Evolutionary conservation across 2,888 invertebrate species (phyloP).

Genomic region (Corbicula japonica): DNA sequence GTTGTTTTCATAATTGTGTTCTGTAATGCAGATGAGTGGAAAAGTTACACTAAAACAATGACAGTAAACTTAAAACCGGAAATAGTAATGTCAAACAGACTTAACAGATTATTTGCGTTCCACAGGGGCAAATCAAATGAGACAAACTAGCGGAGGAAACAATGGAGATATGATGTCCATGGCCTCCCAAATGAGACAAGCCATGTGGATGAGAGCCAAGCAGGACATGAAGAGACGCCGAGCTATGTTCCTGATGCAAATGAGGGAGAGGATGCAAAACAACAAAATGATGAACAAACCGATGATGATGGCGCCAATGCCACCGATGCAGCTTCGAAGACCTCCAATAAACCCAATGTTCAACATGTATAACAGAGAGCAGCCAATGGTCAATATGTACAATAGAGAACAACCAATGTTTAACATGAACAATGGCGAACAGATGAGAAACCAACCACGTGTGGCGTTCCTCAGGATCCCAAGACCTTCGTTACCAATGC

Average conservation of each 20-base stretch:
- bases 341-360: constrained; percentile 14
- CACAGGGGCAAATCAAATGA: too few relatives aligned
- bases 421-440: background rate
- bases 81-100: too few relatives aligned
- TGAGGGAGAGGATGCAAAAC: constrained; percentile 16
- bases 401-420: constrained; percentile 13
- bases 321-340: background rate
- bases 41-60: too few relatives aligned
- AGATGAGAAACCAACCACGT: constrained; percentile 13
- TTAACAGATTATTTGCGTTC: too few relatives aligned
- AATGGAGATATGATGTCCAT: constrained; percentile 44
- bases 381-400: constrained; percentile 39
- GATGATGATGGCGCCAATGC: constrained; percentile 29
- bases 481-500: constrained; percentile 30
- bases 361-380: too few relatives aligned
- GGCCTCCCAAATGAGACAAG: constrained; percentile 46
- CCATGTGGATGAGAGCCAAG: constrained; percentile 48
- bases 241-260: constrained; percentile 34
- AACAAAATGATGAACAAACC: constrained; percentile 7
- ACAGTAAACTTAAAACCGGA: too few relatives aligned
- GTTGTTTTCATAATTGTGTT: too few relatives aligned
- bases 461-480: constrained; percentile 45
- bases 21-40: too few relatives aligned
- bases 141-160: constrained; percentile 1
- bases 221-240: constrained; percentile 44